Evolutionary conservation across 2,888 invertebrate genomes (phyloP).

Genomic region (Habroteleia sp.): DNA sequence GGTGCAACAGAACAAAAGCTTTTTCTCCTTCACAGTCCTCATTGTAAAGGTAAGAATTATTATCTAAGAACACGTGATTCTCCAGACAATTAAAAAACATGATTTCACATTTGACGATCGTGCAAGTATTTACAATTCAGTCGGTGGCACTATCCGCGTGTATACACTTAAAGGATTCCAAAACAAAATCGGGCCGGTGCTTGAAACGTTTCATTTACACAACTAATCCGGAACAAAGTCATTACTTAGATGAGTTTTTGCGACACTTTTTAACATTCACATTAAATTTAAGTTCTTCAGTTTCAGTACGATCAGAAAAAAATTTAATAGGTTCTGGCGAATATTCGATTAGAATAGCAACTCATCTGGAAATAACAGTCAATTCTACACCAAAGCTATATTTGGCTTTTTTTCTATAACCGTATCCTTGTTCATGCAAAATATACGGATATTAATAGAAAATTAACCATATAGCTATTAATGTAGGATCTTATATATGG

Average conservation of each 20-base stretch:
- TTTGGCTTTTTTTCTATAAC: no score
- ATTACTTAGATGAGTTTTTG: not conserved
- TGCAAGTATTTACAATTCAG: constrained; percentile 69
- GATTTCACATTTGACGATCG: constrained; percentile 64
- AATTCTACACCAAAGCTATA: no score
- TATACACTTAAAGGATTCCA: constrained; percentile 32
- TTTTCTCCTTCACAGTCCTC: constrained; percentile 63
- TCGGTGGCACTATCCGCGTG: constrained; percentile 45
- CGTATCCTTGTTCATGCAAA: no score
- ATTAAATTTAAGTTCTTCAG: no score
- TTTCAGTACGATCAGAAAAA: no score
- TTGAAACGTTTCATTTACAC: constrained; percentile 29
- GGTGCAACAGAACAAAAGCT: constrained; percentile 61
- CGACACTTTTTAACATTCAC: not conserved
- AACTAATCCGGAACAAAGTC: not conserved
- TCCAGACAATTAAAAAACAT: constrained; percentile 59
- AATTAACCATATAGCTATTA: no score
- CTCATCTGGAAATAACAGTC: no score
- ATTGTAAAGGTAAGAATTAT: constrained; percentile 62
- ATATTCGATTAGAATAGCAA: no score
- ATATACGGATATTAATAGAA: no score
- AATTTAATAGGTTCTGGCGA: no score
- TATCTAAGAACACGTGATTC: constrained; percentile 57
- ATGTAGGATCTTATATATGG: no score
- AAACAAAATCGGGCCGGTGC: constrained; percentile 44